These are phyloP conservation scores for Pyrocephalus nanus DNA, from an alignment of 2,797 vertebrate species.

Conservation along the genomic window DNA sequence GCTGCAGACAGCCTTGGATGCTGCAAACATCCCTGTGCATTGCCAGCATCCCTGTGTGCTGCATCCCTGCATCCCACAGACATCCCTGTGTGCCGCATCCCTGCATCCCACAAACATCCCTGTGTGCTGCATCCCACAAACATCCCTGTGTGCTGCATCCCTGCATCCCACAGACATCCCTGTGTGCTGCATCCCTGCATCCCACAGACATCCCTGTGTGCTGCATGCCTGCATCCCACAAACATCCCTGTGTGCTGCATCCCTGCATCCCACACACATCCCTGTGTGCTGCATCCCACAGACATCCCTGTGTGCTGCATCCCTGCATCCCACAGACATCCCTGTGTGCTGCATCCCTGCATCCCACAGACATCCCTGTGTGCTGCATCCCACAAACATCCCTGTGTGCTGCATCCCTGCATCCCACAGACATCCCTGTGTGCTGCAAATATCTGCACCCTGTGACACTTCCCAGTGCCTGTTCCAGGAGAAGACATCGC, in stretches of 20 bases:
- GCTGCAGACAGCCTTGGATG: neutral
- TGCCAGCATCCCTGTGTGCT: too few relatives aligned
- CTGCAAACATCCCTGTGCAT: neutral
- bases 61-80: too few relatives aligned
- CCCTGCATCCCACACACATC: neutral
- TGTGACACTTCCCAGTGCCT: rapidly evolving
- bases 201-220: neutral
- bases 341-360: too few relatives aligned
- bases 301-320: too few relatives aligned
- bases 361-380: neutral
- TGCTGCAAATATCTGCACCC: neutral
- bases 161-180: neutral
- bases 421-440: too few relatives aligned
- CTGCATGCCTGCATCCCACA: neutral
- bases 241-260: neutral
- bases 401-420: neutral
- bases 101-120: too few relatives aligned
- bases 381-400: neutral
- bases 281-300: too few relatives aligned
- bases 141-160: too few relatives aligned
- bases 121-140: neutral
- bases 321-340: too few relatives aligned
- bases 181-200: too few relatives aligned
- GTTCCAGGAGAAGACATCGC: rapidly evolving
- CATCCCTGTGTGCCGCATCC: too few relatives aligned